Evolutionary conservation across 2,888 invertebrate species (phyloP).

Genomic region (Emmelina monodactyla): DNA sequence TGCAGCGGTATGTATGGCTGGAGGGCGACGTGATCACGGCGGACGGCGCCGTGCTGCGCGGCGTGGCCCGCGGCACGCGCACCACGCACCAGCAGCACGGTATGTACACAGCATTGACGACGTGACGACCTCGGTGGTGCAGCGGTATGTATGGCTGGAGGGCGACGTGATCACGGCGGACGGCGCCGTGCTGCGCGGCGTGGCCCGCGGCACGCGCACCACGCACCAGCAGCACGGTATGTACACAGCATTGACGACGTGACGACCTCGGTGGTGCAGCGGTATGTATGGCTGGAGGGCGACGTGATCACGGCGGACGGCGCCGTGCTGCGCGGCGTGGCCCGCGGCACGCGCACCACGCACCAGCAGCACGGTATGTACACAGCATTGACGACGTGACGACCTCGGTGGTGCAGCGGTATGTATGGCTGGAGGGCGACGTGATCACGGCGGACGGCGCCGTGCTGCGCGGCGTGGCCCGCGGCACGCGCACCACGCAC

Average conservation of each 20-base stretch:
- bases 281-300: too few species aligned
- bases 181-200: not conserved
- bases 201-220: not conserved
- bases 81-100: not conserved
- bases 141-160: too few species aligned
- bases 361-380: not conserved
- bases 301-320: conserved; percentile 14
- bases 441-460: conserved; percentile 13
- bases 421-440: too few species aligned
- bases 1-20: too few species aligned
- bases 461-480: not conserved
- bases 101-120: not conserved
- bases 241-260: not conserved
- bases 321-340: not conserved
- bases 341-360: not conserved
- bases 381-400: not conserved
- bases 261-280: too few species aligned
- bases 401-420: too few species aligned
- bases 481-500: not conserved
- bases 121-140: too few species aligned
- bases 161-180: conserved; percentile 15
- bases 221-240: not conserved
- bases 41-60: not conserved
- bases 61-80: not conserved
- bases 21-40: conserved; percentile 17